Conservation (phyloP, 2,888 invertebrate species). For the Lottia gigantea region DNA sequence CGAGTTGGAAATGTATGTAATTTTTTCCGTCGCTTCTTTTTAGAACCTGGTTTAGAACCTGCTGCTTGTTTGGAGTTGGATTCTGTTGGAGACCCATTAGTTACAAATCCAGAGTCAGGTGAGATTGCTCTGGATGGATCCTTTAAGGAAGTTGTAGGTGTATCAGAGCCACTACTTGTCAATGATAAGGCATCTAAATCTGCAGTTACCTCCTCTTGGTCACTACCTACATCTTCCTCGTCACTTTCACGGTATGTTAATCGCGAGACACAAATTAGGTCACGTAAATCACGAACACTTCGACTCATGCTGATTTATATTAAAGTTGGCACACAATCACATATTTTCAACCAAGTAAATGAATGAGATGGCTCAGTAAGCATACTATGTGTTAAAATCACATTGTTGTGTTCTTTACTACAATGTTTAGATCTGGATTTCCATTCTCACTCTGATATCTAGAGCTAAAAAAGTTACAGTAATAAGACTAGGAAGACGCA, state of each 20-base stretch:
- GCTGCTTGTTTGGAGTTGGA: conserved; percentile 1
- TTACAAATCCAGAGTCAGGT: conserved; percentile 61
- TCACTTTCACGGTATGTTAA: conserved; percentile 61
- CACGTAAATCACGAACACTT: conserved; percentile 64
- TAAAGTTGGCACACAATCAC: too few species aligned
- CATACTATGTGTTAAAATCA: too few species aligned
- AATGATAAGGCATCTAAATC: conserved; percentile 45
- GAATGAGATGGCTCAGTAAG: too few species aligned
- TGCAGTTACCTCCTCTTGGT: conserved; percentile 40
- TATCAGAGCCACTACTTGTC: conserved; percentile 44
- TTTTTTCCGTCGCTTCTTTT: conserved; percentile 44
- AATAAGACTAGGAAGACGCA: conserved; percentile 75
- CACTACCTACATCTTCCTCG: conserved; percentile 56
- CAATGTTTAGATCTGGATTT: conserved; percentile 28
- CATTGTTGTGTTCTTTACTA: too few species aligned
- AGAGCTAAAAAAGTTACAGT: conserved; percentile 45
- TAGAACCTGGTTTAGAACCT: conserved; percentile 32
- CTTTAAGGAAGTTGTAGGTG: conserved; percentile 24
- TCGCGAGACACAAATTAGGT: conserved; percentile 66
- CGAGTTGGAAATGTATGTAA: conserved; percentile 31
- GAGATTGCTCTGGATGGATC: conserved; percentile 24
- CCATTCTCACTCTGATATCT: conserved; percentile 47
- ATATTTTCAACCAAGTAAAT: too few species aligned
- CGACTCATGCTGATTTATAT: conserved; percentile 55
- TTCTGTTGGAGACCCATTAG: conserved; percentile 44